Evolutionary conservation across 2,113 vertebrate species (phyloP).

Genomic region (Austrofundulus limnaeus): DNA sequence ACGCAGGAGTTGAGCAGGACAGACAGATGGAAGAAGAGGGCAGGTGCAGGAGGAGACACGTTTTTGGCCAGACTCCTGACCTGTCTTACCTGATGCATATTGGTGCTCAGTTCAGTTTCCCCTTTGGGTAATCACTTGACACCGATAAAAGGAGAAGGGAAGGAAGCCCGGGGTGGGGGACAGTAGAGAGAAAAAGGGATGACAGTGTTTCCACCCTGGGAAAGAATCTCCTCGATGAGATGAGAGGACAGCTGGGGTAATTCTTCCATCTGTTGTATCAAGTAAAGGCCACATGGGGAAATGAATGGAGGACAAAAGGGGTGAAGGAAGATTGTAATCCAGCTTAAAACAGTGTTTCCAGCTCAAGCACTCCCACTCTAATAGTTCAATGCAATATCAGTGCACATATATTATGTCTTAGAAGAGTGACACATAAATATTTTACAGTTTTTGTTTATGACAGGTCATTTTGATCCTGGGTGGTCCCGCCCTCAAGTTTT

Average conservation of each 20-base stretch:
- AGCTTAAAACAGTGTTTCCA: constrained; percentile 27
- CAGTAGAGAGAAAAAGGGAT: constrained; percentile 57
- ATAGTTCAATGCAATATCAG: neutral
- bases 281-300: constrained; percentile 19
- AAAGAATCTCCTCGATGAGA: constrained; percentile 57
- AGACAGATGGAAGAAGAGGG: constrained; percentile 22
- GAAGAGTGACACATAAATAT: constrained; percentile 52
- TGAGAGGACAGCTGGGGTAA: constrained; percentile 54
- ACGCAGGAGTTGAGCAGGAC: constrained; percentile 15
- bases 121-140: constrained; percentile 67
- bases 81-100: constrained; percentile 52
- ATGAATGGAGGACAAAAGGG: neutral
- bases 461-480: constrained; percentile 62
- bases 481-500: constrained; percentile 57
- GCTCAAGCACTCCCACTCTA: neutral
- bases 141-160: constrained; percentile 60
- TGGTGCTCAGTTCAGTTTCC: constrained; percentile 52
- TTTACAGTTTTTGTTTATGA: constrained; percentile 59
- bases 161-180: constrained; percentile 1
- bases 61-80: constrained; percentile 33
- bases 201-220: constrained; percentile 67
- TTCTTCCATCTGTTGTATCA: constrained; percentile 50
- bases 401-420: neutral
- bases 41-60: constrained; percentile 20
- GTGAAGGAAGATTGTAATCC: constrained; percentile 5